Conservation (phyloP, 2,113 vertebrate genomes). For the Perca schrenkii region DNA sequence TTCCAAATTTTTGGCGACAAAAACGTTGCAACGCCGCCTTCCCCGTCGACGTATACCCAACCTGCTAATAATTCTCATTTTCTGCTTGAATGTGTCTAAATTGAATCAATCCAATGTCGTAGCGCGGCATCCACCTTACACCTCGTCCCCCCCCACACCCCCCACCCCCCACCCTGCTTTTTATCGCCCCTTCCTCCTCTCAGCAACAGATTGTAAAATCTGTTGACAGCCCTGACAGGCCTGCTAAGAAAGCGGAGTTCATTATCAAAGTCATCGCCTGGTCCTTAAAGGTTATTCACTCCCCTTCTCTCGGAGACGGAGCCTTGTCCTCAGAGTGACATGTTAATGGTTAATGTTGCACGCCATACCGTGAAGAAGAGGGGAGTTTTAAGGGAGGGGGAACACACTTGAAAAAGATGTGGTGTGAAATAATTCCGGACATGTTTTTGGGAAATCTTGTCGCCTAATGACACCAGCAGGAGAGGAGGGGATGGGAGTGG, state of each 20-base stretch:
- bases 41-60: constrained; percentile 71
- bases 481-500: constrained; percentile 23
- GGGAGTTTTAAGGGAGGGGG: neutral
- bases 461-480: constrained; percentile 60
- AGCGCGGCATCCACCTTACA: constrained; percentile 85
- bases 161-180: neutral
- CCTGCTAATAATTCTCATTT: constrained; percentile 89
- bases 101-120: constrained; percentile 86
- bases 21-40: constrained; percentile 79
- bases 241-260: constrained; percentile 78
- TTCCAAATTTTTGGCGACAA: constrained; percentile 78
- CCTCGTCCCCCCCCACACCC: constrained; percentile 68
- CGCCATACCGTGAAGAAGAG: constrained; percentile 61
- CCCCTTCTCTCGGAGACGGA: constrained; percentile 64
- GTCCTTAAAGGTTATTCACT: constrained; percentile 84
- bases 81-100: constrained; percentile 88
- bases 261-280: constrained; percentile 77
- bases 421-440: constrained; percentile 73
- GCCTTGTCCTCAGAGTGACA: constrained; percentile 68
- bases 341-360: constrained; percentile 64
- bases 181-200: constrained; percentile 38
- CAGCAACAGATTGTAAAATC: constrained; percentile 83
- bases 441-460: constrained; percentile 71
- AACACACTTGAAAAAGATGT: constrained; percentile 53
- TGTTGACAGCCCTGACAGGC: constrained; percentile 85